Evolutionary conservation across 2,797 vertebrate species (phyloP), one percentile per base, ranked within the genome.

Genomic region (Strix occidentalis): DNA sequence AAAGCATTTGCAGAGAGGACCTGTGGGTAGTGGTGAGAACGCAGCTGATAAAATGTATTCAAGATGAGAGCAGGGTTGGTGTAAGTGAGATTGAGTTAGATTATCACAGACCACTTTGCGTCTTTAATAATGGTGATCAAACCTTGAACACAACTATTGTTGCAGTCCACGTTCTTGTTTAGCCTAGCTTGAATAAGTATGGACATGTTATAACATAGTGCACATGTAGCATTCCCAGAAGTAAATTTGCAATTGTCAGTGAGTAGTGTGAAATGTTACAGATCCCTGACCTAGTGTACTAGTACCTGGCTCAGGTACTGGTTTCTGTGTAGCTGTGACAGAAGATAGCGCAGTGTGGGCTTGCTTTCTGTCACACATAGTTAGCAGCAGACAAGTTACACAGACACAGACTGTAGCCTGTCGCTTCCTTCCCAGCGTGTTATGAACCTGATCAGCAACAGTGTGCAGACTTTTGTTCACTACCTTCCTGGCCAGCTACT

Each of bases 171-270:
- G 3, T 46, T 37, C 87, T 76, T 72, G n/a, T 43, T 94, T 37
- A 68, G 28, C n/a, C 41, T 53, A 26, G 53, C 39, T 50, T 54
- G 60, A 50, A 5, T 50, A 51, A 57, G 16, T 17, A 14, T 5
- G 25, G 23, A 3, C 16, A 15, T 0, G 4, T 71, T 75, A 76
- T 76, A 54, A 37, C 18, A 13, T 12, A 16, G 13, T 9, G 51
- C n/a, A 63, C 31, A 25, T 0, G 0, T 10, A 19, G 46, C 0
- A 3, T 66, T 93, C 43, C 35, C 53, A n/a, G 60, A 43, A 75
- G 24, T 50, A 69, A 53, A 74, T 68, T 33, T 90, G 64, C 76
- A 54, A 2, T 81, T 68, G 80, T 61, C 50, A 54, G 16, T 33
- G 76, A 33, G 33, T 25, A 25, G 60, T 72, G 64, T 2, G 7